Evolutionary conservation across 2,797 vertebrate species (phyloP).

Genomic region (Lepilemur septentrionalis): DNA sequence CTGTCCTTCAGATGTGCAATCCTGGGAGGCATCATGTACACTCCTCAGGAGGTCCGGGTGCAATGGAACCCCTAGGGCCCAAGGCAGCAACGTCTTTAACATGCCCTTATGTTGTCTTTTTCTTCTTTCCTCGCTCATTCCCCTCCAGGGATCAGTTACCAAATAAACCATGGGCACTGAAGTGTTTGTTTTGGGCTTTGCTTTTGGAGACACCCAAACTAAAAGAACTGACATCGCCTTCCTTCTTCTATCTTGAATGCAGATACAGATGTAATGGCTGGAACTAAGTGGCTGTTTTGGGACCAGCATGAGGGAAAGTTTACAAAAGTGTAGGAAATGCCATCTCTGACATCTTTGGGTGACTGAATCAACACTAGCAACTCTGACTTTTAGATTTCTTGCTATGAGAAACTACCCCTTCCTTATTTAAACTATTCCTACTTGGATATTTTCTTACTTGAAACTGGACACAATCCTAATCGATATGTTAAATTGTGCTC

Average conservation of each 20-base stretch:
- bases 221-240: background rate
- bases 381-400: background rate
- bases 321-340: constrained; percentile 6
- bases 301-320: background rate
- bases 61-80: background rate
- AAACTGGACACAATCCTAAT: background rate
- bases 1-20: background rate
- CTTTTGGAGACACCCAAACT: background rate
- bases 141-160: background rate
- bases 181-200: background rate
- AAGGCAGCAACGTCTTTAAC: background rate
- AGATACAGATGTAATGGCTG: background rate
- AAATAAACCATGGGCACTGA: background rate
- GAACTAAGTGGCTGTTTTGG: background rate
- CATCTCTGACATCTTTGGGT: background rate
- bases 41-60: background rate
- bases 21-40: background rate
- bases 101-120: background rate
- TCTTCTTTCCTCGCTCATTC: background rate
- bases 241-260: background rate
- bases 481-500: background rate
- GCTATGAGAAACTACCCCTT: background rate
- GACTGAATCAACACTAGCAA: background rate
- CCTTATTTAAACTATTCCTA: background rate
- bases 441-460: background rate